A percentile compares a stretch with the other conserved stretches of the same genome.
Evolutionary conservation across 2,888 invertebrate species (phyloP).

Genomic region (Pristionchus exspectatus): DNA sequence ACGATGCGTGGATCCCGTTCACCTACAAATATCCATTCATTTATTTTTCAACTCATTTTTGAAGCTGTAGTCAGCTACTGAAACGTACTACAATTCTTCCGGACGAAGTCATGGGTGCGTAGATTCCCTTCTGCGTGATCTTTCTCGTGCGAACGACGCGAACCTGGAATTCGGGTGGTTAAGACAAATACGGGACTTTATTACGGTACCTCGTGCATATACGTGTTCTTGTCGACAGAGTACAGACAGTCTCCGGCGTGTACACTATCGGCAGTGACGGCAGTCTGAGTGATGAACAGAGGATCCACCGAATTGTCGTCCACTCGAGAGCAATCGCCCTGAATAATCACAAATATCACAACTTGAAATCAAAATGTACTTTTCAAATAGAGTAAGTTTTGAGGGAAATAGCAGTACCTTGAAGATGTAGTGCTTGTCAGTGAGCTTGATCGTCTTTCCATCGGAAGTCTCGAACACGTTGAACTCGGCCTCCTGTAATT

Average conservation of each 20-base stretch:
- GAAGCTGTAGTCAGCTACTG: not conserved
- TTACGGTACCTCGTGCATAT: not conserved
- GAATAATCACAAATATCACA: not conserved
- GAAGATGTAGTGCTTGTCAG: slow-evolving; percentile 74
- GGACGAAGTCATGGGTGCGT: slow-evolving; percentile 71
- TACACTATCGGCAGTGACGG: slow-evolving; percentile 71
- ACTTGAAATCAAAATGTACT: not conserved
- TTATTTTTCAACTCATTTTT: not conserved
- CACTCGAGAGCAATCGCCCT: slow-evolving; percentile 48
- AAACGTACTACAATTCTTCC: slow-evolving; percentile 68
- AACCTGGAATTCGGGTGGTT: slow-evolving; percentile 51
- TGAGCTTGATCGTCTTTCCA: slow-evolving; percentile 73
- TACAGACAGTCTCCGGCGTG: slow-evolving; percentile 74
- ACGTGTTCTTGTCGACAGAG: slow-evolving; percentile 56
- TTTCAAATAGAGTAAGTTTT: not conserved
- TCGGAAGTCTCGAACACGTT: slow-evolving; percentile 62
- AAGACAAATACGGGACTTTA: not conserved
- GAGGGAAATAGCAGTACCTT: slow-evolving; percentile 56
- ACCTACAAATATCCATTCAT: not conserved
- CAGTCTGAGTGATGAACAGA: not conserved
- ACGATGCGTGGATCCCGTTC: slow-evolving; percentile 72
- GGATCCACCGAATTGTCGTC: not conserved
- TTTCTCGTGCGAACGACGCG: slow-evolving; percentile 62
- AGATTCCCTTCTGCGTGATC: slow-evolving; percentile 71
- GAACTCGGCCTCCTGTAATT: slow-evolving; percentile 62